Base-by-base conservation (phyloP, 2,113 vertebrate genomes). In the Solea solea region DNA sequence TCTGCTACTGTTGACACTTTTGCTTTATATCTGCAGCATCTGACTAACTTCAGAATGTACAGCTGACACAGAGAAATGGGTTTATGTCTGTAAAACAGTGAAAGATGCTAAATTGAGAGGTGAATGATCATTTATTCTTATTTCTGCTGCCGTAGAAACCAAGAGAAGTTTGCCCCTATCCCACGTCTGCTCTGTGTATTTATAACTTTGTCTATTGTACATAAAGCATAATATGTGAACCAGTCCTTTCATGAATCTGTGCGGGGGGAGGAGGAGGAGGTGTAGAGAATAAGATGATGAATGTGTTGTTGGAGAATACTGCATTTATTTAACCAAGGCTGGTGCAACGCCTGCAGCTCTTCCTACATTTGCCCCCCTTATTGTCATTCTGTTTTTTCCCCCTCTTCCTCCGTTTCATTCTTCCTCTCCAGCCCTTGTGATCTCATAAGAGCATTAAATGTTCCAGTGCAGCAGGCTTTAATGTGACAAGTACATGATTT, bases 81-180 rank as follows among this genome's bases (percentile, higher is more conserved):
- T 34, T 34, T 34, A 2, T 34, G 34, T 34, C 34, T 34, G 5
- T 34, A 34, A 34, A 56, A 54, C 61, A 59, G 69, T 57, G 21
- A 50, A 21, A 45, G 49, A 28, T 40, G 42, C 53, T 68, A 56
- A 56, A 58, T 76, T 57, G 74, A 65, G 65, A 62, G 39, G 34
- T 45, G n/a, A 76, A 27, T 6, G 0, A 56, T 14, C 42, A 9
- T 61, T 14, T 8, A 16, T 45, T 72, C 28, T 42, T 54, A 1
- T 46, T 13, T 13, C 66, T 66, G 74, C 84, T 83, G 46, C 74
- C 14, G 12, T 69, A 75, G 83, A 72, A 72, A 85, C 79, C 5
- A 39, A 64, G 40, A 27, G 8, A 25, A 69, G 71, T 65, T 34
- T 46, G n/a, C 41, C 64, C 60, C 11, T 34, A 34, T 49, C 64